phyloP scores from a whole-genome alignment of 2,113 vertebrate genomes.

The Scomber colias region DNA sequence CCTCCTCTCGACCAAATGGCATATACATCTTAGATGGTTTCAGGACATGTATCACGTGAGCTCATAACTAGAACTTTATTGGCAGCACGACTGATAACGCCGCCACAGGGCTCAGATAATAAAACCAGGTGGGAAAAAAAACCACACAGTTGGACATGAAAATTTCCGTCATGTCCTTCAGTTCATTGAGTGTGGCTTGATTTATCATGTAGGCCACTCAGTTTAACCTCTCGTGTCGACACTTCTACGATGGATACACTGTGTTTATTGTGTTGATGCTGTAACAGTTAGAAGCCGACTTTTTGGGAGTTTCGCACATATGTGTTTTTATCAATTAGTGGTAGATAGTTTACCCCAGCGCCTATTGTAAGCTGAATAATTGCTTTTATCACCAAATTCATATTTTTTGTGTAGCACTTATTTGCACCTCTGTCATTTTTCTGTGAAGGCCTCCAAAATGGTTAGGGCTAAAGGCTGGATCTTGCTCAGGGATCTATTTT shows the following conservation, averaged over 20 bases:
- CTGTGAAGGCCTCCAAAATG: too few relatives aligned
- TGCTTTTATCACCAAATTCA: too few relatives aligned
- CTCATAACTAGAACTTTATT: conserved; percentile 45
- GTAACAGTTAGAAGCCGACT: neutral
- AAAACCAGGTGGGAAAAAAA: conserved; percentile 13
- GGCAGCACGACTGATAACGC: conserved; percentile 38
- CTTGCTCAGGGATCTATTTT: too few relatives aligned
- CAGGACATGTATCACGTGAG: conserved; percentile 24
- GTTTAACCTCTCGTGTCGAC: neutral
- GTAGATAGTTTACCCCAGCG: neutral
- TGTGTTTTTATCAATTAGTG: neutral
- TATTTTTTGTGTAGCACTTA: too few relatives aligned
- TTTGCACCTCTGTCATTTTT: too few relatives aligned
- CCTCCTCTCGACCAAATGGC: conserved; percentile 52
- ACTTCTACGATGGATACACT: neutral
- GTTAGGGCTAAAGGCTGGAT: too few relatives aligned
- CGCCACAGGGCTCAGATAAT: neutral
- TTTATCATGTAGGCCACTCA: neutral
- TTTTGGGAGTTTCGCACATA: neutral
- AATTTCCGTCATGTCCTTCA: conserved; percentile 22
- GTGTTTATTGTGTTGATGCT: neutral
- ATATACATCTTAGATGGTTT: conserved; percentile 44
- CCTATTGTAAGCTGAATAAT: neutral
- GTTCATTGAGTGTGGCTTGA: conserved; percentile 5
- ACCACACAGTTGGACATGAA: neutral